phyloP scores from a whole-genome alignment of 2,888 invertebrate species.

The Ormyrus thymus region DNA sequence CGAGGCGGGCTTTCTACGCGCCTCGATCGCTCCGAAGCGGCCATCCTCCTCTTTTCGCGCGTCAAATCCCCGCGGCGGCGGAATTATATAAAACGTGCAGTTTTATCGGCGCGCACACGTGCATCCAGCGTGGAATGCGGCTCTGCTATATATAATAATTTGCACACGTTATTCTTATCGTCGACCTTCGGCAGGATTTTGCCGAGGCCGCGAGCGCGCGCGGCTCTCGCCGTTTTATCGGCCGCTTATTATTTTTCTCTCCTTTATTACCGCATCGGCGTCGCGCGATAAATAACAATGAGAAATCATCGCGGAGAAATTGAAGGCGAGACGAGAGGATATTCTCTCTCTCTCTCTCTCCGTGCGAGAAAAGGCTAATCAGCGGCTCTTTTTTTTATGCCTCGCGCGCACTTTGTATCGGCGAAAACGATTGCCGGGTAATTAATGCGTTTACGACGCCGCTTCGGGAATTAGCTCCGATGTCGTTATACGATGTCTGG shows the following conservation, averaged over 20 bases:
- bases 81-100: no score
- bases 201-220: constrained; percentile 65
- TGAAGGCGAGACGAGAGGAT: neutral
- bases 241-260: constrained; percentile 39
- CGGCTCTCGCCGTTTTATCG: constrained; percentile 28
- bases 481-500: no score
- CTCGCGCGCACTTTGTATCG: neutral
- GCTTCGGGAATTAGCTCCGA: no score
- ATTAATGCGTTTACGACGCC: no score
- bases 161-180: constrained; percentile 58
- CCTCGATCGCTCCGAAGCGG: no score
- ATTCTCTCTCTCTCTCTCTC: no score
- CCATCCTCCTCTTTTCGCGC: no score
- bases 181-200: constrained; percentile 69
- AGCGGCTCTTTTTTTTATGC: no score
- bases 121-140: neutral
- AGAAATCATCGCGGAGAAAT: constrained; percentile 29
- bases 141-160: constrained; percentile 56
- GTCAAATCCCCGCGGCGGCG: no score
- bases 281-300: constrained; percentile 34
- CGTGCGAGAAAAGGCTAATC: no score
- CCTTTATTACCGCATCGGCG: constrained; percentile 52
- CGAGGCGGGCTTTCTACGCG: neutral
- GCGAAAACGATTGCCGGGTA: no score
- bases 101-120: no score